Base-by-base conservation (phyloP, 2,797 vertebrate genomes). In the Xenops minutus region DNA sequence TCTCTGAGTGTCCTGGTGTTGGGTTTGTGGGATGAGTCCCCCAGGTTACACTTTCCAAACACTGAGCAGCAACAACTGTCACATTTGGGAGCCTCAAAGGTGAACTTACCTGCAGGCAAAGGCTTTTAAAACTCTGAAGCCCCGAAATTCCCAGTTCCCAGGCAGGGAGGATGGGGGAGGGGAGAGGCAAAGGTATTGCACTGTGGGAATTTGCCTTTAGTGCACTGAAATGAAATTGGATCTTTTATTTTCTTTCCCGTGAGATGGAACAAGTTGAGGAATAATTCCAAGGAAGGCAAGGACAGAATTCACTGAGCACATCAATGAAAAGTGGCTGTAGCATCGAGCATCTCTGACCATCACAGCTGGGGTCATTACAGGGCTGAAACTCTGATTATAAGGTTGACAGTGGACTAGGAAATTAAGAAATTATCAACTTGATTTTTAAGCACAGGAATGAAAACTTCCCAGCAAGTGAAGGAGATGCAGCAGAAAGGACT, bases 301-400 rank as follows among this genome's bases (percentile, higher is more conserved):
- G n/a, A 19, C 16, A 55, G 56, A 26, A 77, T 79, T 67, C 36
- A 21, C 36, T 6, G 14, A 69, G n/a, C 69, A 85, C 32, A 10
- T 20, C 27, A 16, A 39, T 32, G 69, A 34, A 27, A 62, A 85
- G 32, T 18, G 49, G 27, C 44, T 14, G 48, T 21, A 41, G 48
- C 63, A 49, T 24, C 0, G 0, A 59, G 34, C 54, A 64, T n/a
- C 55, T 59, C 48, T 48, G 37, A 29, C 32, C 22, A 3, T 41
- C 11, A 0, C 7, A 43, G 26, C 6, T 5, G 14, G 6, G n/a
- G 9, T 36, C 12, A 0, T 59, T 36, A 27, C 8, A 44, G 27
- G 32, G 7, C 6, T 9, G 10, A 56, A 55, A 36, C 7, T 3
- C 3, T 49, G 22, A 0, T 64, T 73, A 39, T 0, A 32, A 32